Base-by-base conservation (phyloP, 2,797 vertebrate genomes). In the Poecilia picta region DNA sequence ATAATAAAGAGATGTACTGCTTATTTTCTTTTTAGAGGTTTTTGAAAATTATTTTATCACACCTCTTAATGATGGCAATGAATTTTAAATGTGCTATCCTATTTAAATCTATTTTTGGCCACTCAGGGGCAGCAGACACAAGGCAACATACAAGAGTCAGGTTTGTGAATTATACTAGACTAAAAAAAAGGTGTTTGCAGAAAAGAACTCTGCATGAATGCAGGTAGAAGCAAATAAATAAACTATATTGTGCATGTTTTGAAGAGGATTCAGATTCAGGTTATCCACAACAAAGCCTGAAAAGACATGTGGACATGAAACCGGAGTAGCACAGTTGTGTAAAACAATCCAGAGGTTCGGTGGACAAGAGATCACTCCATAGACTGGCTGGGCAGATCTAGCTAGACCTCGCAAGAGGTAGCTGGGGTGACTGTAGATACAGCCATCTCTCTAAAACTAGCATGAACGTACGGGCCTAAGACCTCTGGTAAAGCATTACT, bases 71-170 rank as follows among this genome's bases (percentile, higher is more conserved):
- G 57, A 25, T n/a, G 28, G 39, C 62, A 23, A 20, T 7, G 31
- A n/a, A 16, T 41, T 66, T 72, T 36, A 55, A 73, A 57, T 73
- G 66, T 28, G 15, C 57, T 18, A 33, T 43, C 12, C 55, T 71
- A n/a, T n/a, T 28, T 53, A 70, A 70, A 39, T 51, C 46, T 20
- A 28, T 23, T 72, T 85, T 68, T 75, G 46, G 28, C 85, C 87
- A 86, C 80, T 85, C 5, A 64, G 41, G 76, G 78, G 86, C 81
- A 86, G 84, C 78, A 83, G n/a, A 83, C 78, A 80, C 78, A 85
- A 85, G 36, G 39, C 62, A 36, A 70, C 31, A 18, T 72, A 64
- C 18, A 81, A 51, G 36, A 66, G 28, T 23, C 43, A 33, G 57
- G n/a, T 13, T 46, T 46, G 41, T 75, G 28, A 47, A 46, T 64